These are phyloP conservation scores for Drosophila maculinotata DNA, from an alignment of 2,888 invertebrate species.

Conservation along the genomic window DNA sequence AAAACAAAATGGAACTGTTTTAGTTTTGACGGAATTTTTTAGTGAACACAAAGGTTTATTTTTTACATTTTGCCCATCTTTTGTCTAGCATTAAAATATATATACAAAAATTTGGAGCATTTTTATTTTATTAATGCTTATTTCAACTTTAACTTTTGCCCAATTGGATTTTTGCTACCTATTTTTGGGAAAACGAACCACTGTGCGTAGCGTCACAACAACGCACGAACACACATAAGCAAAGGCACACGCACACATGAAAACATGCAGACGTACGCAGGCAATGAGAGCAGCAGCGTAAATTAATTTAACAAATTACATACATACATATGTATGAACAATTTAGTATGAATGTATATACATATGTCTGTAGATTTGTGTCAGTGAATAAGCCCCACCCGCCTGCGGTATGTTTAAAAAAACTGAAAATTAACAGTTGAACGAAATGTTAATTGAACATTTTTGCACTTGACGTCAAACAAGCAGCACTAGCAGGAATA, in stretches of 20 bases:
- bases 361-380: conserved; percentile 29
- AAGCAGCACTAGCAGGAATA: conserved; percentile 20
- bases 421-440: conserved; percentile 49
- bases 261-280: conserved; percentile 5
- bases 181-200: background rate
- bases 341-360: background rate
- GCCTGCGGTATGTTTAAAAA: conserved; percentile 31
- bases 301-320: conserved; percentile 76
- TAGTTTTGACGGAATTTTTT: too few relatives aligned
- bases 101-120: too few relatives aligned
- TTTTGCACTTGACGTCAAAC: conserved; percentile 62
- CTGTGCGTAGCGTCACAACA: conserved; percentile 6
- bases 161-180: background rate
- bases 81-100: too few relatives aligned
- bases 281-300: conserved; percentile 56
- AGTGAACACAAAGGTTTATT: too few relatives aligned
- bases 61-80: too few relatives aligned
- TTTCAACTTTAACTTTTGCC: too few relatives aligned
- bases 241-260: background rate
- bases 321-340: conserved; percentile 2
- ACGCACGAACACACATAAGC: conserved; percentile 10
- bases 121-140: too few relatives aligned
- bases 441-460: conserved; percentile 59
- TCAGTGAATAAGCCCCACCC: conserved; percentile 45
- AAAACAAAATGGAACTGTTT: too few relatives aligned